phyloP scores from a whole-genome alignment of 92 coral and sea anemone species.

The Epizoanthus rinbou region DNA sequence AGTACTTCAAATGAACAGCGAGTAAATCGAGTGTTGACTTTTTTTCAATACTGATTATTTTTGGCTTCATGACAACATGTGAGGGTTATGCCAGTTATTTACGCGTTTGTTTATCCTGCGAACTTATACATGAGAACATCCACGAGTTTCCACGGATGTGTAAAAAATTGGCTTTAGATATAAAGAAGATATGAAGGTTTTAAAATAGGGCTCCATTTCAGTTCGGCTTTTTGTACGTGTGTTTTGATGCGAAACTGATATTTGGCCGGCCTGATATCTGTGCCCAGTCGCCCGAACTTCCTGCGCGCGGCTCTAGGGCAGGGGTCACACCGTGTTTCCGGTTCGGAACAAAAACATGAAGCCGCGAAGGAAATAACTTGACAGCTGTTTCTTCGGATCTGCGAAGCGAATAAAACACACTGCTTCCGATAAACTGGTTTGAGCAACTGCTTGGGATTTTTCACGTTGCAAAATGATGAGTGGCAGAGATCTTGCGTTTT shows the following conservation, averaged over 20 bases:
- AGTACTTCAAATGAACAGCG: neutral
- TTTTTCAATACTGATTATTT: neutral
- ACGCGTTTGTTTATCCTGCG: neutral
- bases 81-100: neutral
- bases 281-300: constrained; percentile 7
- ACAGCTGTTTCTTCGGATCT: neutral
- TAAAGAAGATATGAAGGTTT: neutral
- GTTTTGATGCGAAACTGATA: neutral
- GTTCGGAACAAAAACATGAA: neutral
- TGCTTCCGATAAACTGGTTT: neutral
- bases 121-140: neutral
- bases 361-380: neutral
- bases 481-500: neutral
- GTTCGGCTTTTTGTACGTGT: constrained; percentile 4
- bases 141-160: neutral
- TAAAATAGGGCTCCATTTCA: neutral
- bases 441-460: neutral
- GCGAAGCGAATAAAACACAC: neutral
- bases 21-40: neutral
- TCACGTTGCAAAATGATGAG: neutral
- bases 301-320: neutral
- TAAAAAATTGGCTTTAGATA: neutral
- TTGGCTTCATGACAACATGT: neutral
- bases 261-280: neutral
- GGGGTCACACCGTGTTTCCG: neutral